phyloP scores from a whole-genome alignment of 2,888 invertebrate genomes.

The Phanerotoma sp. region DNA sequence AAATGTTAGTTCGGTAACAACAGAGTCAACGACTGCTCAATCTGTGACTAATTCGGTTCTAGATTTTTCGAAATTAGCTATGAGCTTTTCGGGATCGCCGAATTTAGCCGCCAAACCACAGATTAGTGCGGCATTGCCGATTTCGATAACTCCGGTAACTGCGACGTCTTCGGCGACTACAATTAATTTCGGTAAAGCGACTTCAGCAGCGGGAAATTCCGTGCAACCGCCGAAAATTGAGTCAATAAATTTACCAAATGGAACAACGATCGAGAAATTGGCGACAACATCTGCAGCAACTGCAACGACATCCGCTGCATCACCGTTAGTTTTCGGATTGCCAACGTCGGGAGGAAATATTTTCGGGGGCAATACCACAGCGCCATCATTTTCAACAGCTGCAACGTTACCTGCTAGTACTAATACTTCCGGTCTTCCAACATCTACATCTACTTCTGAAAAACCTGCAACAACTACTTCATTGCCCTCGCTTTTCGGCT shows the following conservation, averaged over 20 bases:
- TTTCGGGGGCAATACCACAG: slow-evolving; percentile 22
- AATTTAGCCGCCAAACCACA: slow-evolving; percentile 7
- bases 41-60: slow-evolving; percentile 30
- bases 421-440: neutral
- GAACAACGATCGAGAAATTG: slow-evolving; percentile 17
- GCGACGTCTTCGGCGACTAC: slow-evolving; percentile 10
- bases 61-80: slow-evolving; percentile 33
- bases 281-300: slow-evolving; percentile 1
- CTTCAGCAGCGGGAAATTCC: no score
- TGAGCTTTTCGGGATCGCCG: slow-evolving; percentile 32
- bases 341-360: slow-evolving; percentile 15
- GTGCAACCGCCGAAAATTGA: no score
- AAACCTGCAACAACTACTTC: neutral
- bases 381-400: neutral
- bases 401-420: neutral
- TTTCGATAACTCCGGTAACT: no score
- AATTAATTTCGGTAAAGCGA: slow-evolving; percentile 27
- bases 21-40: slow-evolving; percentile 16
- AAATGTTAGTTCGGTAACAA: slow-evolving; percentile 14
- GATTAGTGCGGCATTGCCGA: neutral
- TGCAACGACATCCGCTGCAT: slow-evolving; percentile 31
- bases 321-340: slow-evolving; percentile 23
- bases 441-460: neutral
- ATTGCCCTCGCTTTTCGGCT: slow-evolving; percentile 14
- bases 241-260: slow-evolving; percentile 7